These are phyloP conservation scores for Conopomorpha cramerella DNA, from an alignment of 1,140 invertebrate genomes.

Conservation along the genomic window DNA sequence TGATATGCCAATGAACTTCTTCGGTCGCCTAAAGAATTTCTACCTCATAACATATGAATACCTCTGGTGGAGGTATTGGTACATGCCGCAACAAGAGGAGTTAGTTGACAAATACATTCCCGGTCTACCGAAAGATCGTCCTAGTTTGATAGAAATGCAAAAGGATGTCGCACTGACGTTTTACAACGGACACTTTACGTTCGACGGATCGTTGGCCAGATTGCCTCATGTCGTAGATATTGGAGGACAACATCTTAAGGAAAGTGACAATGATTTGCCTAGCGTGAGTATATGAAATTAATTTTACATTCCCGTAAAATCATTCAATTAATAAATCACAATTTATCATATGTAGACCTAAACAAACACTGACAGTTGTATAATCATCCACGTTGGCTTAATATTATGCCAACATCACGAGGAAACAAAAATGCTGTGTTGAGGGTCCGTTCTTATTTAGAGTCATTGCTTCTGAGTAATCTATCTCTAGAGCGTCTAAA, in stretches of 20 bases:
- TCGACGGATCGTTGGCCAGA: conserved; percentile 42
- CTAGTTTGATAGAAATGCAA: conserved; percentile 50
- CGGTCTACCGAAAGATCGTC: conserved; percentile 28
- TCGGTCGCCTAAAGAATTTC: conserved; percentile 35
- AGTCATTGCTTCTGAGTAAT: too few species aligned
- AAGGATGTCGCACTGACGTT: conserved; percentile 55
- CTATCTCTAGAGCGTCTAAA: too few species aligned
- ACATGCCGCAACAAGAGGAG: conserved; percentile 30
- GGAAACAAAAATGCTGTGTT: too few species aligned
- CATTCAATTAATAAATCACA: too few species aligned
- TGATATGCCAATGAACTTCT: conserved; percentile 27
- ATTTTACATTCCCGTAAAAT: too few species aligned
- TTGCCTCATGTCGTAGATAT: conserved; percentile 63
- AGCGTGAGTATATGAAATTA: conserved; percentile 27
- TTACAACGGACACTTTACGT: conserved; percentile 52
- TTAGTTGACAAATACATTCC: conserved; percentile 35
- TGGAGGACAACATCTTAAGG: conserved; percentile 62
- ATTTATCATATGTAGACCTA: too few species aligned
- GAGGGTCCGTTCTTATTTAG: too few species aligned
- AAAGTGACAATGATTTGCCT: conserved; percentile 18
- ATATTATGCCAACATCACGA: too few species aligned
- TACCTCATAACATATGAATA: conserved; percentile 34
- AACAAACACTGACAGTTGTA: too few species aligned
- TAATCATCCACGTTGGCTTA: too few species aligned
- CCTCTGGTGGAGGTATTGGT: conserved; percentile 34